Evolutionary conservation across 2,797 vertebrate species (phyloP).

Genomic region (Urophycis tenuis): DNA sequence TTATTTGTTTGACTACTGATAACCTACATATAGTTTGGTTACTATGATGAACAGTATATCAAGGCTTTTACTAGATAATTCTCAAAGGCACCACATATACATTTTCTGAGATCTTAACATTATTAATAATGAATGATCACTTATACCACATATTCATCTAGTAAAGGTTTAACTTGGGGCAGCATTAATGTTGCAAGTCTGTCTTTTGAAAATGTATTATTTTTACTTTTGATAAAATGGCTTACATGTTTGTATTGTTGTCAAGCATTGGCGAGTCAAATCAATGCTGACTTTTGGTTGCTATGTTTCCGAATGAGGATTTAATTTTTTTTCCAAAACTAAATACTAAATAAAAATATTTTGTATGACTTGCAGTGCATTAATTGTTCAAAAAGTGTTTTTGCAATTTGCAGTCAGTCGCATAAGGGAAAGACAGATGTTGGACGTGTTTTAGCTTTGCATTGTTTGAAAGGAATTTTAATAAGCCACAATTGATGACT

Average conservation of each 20-base stretch:
- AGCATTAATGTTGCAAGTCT: not conserved
- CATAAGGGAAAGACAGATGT: no score
- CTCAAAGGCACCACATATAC: not conserved
- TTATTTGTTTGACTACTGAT: conserved; percentile 79
- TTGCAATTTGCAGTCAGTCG: no score
- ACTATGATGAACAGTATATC: not conserved
- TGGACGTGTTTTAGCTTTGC: no score
- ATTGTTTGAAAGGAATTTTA: no score
- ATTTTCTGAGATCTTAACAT: not conserved
- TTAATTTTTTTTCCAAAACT: no score
- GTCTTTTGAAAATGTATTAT: not conserved
- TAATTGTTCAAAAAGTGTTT: no score
- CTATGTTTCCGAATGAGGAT: no score
- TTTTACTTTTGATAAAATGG: not conserved
- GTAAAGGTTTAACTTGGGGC: not conserved
- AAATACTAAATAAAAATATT: no score
- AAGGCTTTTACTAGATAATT: not conserved
- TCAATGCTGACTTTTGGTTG: no score
- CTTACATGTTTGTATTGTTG: not conserved
- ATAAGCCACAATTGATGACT: no score
- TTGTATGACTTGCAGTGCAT: no score
- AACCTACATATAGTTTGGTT: conserved; percentile 61
- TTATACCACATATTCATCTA: not conserved
- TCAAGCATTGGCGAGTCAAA: no score
- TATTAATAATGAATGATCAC: not conserved